Base-by-base conservation (phyloP, 1,140 invertebrate genomes). In the Drosophila auraria region DNA sequence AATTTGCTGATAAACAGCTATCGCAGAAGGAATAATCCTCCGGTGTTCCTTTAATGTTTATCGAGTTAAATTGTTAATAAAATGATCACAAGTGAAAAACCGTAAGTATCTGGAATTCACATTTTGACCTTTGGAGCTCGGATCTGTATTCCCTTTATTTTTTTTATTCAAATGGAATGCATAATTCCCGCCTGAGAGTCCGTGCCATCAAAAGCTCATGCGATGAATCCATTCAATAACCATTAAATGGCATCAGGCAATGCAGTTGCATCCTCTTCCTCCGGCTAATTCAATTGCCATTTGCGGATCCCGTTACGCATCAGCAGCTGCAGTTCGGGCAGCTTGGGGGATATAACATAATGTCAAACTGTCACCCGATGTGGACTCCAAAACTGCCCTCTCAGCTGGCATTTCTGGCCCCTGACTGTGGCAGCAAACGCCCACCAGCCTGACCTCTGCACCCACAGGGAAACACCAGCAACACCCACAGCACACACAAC, bases 381-480 rank as follows among this genome's bases (percentile, higher is more conserved):
- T 63, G 44, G 64, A 42, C 36, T 38, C 36, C 40, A 30, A 44
- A 56, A 61, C 44, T 47, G 47, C 60, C 51, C 56, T 23, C 56
- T 17, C 50, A 70, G 53, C 45, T 51, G 54, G 38, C 40, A 60
- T 20, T 14, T 56, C 27, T 47, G 65, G 66, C 47, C 30, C 49
- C 11, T 36, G 8, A 42, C 30, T 69, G 70, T 40, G 49, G 60
- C 40, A 49, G 36, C 20, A 23, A 63, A 36, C 64, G 54, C 47
- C 51, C 61, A 56, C 50, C 25, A 53, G 53, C 51, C 56, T 82
- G 80, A 82, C 80, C 83, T 68, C 71, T 78, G 53, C 59, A 49
- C 56, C 70, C 72, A 70, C 40, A 50, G 36, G 40, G 4, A 61
- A 23, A 59, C n/a, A 15, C 8, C 14, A 23, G 33, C 17, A 56